phyloP scores from a whole-genome alignment of 30 jellyfish, hydroid and myxozoan genomes.

The Nemopilema nomurai region DNA sequence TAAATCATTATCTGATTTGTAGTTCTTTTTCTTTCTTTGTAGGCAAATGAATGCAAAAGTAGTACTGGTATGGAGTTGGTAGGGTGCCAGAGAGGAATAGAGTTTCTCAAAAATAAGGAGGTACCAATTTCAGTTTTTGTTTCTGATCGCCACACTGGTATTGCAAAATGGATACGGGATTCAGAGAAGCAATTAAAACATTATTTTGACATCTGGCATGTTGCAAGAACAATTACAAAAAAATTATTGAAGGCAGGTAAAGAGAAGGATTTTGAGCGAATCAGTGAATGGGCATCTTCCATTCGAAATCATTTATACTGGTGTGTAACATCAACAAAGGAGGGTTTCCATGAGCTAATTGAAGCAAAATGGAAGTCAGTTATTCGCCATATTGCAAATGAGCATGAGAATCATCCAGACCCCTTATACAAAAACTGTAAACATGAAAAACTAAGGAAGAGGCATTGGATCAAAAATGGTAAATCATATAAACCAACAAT shows the following conservation, averaged over 20 bases:
- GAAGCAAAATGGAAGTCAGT: slow-evolving; percentile 42
- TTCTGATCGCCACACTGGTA: slow-evolving; percentile 32
- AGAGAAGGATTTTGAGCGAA: slow-evolving; percentile 17
- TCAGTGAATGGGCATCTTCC: slow-evolving; percentile 15
- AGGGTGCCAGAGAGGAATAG: slow-evolving; percentile 13
- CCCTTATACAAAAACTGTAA: slow-evolving; percentile 16
- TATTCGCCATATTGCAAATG: slow-evolving; percentile 20
- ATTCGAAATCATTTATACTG: slow-evolving; percentile 35
- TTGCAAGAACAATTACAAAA: slow-evolving; percentile 28
- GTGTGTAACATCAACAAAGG: slow-evolving; percentile 18
- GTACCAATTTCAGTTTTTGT: slow-evolving; percentile 10
- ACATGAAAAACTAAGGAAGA: slow-evolving; percentile 15
- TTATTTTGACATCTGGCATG: slow-evolving; percentile 56
- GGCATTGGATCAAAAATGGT: slow-evolving; percentile 42
- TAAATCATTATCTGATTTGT: too few relatives aligned
- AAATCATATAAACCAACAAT: neutral
- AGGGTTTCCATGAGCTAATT: slow-evolving; percentile 18
- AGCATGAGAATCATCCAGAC: slow-evolving; percentile 35
- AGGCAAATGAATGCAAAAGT: too few relatives aligned
- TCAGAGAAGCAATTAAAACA: neutral
- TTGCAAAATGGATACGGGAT: slow-evolving; percentile 31
- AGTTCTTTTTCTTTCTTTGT: too few relatives aligned
- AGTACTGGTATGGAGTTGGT: slow-evolving; percentile 33
- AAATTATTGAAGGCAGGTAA: slow-evolving; percentile 25
- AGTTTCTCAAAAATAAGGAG: neutral